phyloP scores from a whole-genome alignment of 2,113 vertebrate genomes.

The Oryzias melastigma region DNA sequence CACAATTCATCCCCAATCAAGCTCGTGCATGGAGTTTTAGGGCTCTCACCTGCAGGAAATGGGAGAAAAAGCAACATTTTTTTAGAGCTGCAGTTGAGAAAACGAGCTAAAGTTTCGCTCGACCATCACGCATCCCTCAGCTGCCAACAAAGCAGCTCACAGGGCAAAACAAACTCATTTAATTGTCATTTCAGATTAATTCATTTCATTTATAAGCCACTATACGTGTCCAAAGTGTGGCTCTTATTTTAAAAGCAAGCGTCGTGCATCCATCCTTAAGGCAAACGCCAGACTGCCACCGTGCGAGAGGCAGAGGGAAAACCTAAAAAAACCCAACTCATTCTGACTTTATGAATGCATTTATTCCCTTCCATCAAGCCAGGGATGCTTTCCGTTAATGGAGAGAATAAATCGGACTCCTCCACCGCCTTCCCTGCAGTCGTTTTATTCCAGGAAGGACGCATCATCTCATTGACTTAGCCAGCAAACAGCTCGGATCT shows the following conservation, averaged over 20 bases:
- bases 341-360: slow-evolving; percentile 13
- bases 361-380: no score
- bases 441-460: no score
- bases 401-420: no score
- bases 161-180: no score
- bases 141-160: no score
- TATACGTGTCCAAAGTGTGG: background rate
- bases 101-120: slow-evolving; percentile 61
- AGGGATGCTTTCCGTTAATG: no score
- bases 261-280: slow-evolving; percentile 17
- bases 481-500: no score
- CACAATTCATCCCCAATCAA: slow-evolving; percentile 7
- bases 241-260: background rate
- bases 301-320: slow-evolving; percentile 50
- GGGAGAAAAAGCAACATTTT: background rate
- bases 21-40: slow-evolving; percentile 30
- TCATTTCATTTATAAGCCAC: background rate
- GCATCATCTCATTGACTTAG: no score
- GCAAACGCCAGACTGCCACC: slow-evolving; percentile 56
- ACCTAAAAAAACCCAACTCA: slow-evolving; percentile 12
- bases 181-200: background rate
- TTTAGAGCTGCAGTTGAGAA: no score
- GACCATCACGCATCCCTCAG: slow-evolving; percentile 2
- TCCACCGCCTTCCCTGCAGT: no score
- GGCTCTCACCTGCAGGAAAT: slow-evolving; percentile 15